phyloP scores from a whole-genome alignment of 2,113 vertebrate species.

The Progne subis region DNA sequence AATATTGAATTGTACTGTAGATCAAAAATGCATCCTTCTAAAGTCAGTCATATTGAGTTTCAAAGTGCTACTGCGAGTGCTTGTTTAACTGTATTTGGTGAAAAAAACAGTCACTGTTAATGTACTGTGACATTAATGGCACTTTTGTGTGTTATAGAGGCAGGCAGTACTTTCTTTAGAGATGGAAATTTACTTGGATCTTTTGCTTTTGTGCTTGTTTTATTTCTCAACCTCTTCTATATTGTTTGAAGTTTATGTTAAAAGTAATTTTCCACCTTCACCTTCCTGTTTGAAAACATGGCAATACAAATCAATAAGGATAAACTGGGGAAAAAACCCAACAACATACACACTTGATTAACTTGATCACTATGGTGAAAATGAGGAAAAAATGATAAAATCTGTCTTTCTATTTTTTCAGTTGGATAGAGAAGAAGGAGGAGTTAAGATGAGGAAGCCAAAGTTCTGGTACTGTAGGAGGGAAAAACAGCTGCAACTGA shows the following conservation, averaged over 20 bases:
- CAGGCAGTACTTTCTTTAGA: slow-evolving; percentile 21
- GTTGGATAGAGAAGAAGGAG: neutral
- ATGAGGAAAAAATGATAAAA: neutral
- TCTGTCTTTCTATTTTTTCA: neutral
- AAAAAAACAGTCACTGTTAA: slow-evolving; percentile 43
- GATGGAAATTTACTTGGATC: slow-evolving; percentile 5
- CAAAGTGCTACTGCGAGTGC: neutral
- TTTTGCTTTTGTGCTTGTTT: slow-evolving; percentile 56
- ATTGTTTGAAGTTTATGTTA: slow-evolving; percentile 27
- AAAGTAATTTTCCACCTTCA: neutral
- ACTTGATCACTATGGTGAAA: neutral
- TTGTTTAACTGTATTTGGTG: slow-evolving; percentile 42
- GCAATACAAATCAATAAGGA: neutral
- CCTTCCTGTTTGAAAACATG: neutral
- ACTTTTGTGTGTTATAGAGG: slow-evolving; percentile 31
- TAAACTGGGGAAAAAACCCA: neutral
- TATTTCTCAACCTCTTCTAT: neutral
- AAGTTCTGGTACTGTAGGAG: neutral
- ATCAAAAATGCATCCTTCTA: neutral
- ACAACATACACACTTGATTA: neutral
- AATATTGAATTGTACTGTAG: neutral
- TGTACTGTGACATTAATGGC: slow-evolving; percentile 28
- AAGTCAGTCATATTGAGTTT: slow-evolving; percentile 18
- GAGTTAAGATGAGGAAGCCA: neutral
- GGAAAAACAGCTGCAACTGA: neutral